Evolutionary conservation across 2,888 invertebrate species (phyloP).

Genomic region (Megalurothrips usitatus): DNA sequence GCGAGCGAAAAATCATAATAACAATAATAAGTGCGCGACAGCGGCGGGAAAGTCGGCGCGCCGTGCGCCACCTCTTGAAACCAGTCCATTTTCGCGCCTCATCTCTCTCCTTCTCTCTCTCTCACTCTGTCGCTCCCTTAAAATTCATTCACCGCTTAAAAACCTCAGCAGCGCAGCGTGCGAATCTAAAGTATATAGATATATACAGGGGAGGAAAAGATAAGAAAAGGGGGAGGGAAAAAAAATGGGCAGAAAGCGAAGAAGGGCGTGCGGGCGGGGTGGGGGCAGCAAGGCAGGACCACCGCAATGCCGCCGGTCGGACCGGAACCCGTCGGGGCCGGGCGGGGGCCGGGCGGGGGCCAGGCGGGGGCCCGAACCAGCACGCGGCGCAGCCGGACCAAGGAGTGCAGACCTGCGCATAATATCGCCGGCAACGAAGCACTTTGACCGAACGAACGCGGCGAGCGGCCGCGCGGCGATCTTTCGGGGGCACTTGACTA

Average conservation of each 20-base stretch:
- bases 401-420: not conserved
- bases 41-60: not conserved
- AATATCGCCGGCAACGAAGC: not conserved
- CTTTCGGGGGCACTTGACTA: not conserved
- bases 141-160: conserved; percentile 7
- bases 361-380: too few relatives aligned
- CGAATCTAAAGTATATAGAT: not conserved
- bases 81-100: not conserved
- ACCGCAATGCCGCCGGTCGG: too few relatives aligned
- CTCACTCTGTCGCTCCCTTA: not conserved
- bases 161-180: not conserved
- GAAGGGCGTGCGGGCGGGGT: not conserved
- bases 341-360: not conserved
- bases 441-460: not conserved
- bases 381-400: too few relatives aligned
- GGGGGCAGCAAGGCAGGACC: not conserved
- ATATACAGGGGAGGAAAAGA: not conserved
- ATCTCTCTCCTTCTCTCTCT: not conserved
- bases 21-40: conserved; percentile 3
- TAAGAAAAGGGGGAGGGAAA: not conserved
- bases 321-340: not conserved
- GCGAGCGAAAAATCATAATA: conserved; percentile 15
- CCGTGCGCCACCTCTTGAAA: not conserved
- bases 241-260: not conserved
- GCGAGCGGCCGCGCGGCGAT: not conserved